These are phyloP conservation scores for Pyralis farinalis DNA, from an alignment of 2,888 invertebrate species.

Conservation along the genomic window DNA sequence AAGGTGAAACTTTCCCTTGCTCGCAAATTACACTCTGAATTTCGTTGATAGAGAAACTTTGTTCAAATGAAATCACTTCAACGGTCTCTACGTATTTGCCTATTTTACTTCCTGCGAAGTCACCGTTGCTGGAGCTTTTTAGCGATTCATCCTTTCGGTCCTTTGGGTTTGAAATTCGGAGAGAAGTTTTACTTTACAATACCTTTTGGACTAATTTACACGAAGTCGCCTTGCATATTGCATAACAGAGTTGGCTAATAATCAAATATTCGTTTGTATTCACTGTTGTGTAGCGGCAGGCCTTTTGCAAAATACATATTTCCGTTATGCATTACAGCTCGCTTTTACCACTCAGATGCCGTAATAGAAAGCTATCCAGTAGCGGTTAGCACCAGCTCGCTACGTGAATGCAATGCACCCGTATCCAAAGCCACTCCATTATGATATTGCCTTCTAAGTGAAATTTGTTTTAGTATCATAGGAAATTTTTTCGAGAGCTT, in stretches of 20 bases:
- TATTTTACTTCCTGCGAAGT: conserved; percentile 55
- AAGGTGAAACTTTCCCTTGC: conserved; percentile 70
- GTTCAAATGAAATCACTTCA: conserved; percentile 70
- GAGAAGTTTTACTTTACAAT: conserved; percentile 24
- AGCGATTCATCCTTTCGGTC: conserved; percentile 26
- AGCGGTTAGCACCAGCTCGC: conserved; percentile 49
- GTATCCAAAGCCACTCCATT: conserved; percentile 66
- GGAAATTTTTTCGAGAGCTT: too few species aligned
- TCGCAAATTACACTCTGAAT: conserved; percentile 75
- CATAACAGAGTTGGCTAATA: background rate
- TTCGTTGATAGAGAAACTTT: conserved; percentile 75
- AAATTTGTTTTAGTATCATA: conserved; percentile 72
- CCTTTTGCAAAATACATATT: conserved; percentile 6
- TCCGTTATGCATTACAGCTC: conserved; percentile 24
- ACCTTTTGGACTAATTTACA: conserved; percentile 7
- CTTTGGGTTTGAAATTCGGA: conserved; percentile 24
- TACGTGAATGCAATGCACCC: conserved; percentile 54
- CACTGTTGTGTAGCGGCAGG: too few species aligned
- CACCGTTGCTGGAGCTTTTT: conserved; percentile 37
- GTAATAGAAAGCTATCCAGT: conserved; percentile 48
- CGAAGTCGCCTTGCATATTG: conserved; percentile 2
- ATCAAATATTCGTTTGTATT: too few species aligned
- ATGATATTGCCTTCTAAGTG: conserved; percentile 74
- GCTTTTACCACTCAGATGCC: conserved; percentile 34
- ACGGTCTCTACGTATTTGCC: conserved; percentile 57